Base-by-base conservation (phyloP, 2,797 vertebrate genomes). In the Kryptopterus vitreolus region DNA sequence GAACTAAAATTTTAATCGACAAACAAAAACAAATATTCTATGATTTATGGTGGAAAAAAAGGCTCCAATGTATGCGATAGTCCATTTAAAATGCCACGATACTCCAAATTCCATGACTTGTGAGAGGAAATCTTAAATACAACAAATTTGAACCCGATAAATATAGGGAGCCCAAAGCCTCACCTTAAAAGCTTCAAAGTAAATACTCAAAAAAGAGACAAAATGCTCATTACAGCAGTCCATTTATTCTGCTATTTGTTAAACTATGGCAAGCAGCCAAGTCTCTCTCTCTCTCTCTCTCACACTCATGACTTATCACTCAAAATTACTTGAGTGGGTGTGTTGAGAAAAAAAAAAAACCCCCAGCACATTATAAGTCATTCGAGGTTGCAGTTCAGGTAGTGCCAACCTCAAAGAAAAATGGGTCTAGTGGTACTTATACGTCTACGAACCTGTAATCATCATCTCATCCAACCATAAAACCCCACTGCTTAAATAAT, bases 211-310 rank as follows among this genome's bases (percentile, higher is more conserved):
- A n/a, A 68, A 68, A 38, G 15, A 62, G 4, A 62, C n/a, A 74
- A 26, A 35, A 46, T 46, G 62, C 29, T 35, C n/a, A 70, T 77
- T 71, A 77, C 33, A 77, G 31, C 62, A 77, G 29, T 29, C 57
- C 24, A 22, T 70, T 81, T 77, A 81, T 81, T 70, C 29, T 46
- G 35, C 15, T 46, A 52, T 76, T 16, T 61, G 73, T 76, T 76
- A 61, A 81, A 70, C n/a, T 61, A 55, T 38, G 13, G 46, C 24
- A 68, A 10, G 38, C 24, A 68, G 55, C 73, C 79, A 76, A 62
- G 65, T 46, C 73, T 61, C 58, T 29, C 58, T 29, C 26, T 26
- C 57, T 29, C 46, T 33, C 48, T 48, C 70, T 38, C 26, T 38
- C 71, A 24, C 33, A 59, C 72, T 59, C 55, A 18, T 38, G 72